phyloP scores from a whole-genome alignment of 37 sponge, comb jelly and placozoan genomes.

The Hexactinellida sp. region DNA sequence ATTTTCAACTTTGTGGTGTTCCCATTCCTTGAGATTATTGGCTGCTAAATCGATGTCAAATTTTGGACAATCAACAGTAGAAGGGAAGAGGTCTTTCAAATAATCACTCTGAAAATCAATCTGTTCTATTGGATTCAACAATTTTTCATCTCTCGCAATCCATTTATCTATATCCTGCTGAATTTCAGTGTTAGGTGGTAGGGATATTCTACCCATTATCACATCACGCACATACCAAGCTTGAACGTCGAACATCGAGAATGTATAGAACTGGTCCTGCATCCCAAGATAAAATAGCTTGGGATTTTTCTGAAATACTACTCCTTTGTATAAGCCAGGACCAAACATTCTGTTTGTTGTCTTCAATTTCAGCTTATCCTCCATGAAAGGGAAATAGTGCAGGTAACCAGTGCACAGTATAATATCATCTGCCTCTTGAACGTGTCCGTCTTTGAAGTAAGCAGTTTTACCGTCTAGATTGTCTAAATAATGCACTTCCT shows the following conservation, averaged over 20 bases:
- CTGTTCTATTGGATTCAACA: neutral
- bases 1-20: slow-evolving; percentile 20
- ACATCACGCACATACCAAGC: slow-evolving; percentile 25
- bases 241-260: slow-evolving; percentile 28
- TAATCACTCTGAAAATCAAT: slow-evolving; percentile 32
- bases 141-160: neutral
- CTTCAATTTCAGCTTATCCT: slow-evolving; percentile 18
- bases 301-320: slow-evolving; percentile 1
- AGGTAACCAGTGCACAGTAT: slow-evolving; percentile 40
- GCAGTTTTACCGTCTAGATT: slow-evolving; percentile 21
- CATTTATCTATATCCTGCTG: neutral
- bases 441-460: slow-evolving; percentile 24
- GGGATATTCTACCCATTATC: slow-evolving; percentile 17
- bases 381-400: slow-evolving; percentile 36
- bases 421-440: slow-evolving; percentile 22
- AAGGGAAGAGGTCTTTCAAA: neutral
- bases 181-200: slow-evolving; percentile 17
- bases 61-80: slow-evolving; percentile 9
- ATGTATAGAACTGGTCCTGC: slow-evolving; percentile 36
- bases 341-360: neutral
- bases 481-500: slow-evolving; percentile 8
- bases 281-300: slow-evolving; percentile 35
- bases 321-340: slow-evolving; percentile 23
- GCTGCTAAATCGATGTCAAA: neutral
- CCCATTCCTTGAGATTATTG: slow-evolving; percentile 19